Evolutionary conservation across 2,113 vertebrate genomes (phyloP).

Genomic region (Struthidea cinerea): DNA sequence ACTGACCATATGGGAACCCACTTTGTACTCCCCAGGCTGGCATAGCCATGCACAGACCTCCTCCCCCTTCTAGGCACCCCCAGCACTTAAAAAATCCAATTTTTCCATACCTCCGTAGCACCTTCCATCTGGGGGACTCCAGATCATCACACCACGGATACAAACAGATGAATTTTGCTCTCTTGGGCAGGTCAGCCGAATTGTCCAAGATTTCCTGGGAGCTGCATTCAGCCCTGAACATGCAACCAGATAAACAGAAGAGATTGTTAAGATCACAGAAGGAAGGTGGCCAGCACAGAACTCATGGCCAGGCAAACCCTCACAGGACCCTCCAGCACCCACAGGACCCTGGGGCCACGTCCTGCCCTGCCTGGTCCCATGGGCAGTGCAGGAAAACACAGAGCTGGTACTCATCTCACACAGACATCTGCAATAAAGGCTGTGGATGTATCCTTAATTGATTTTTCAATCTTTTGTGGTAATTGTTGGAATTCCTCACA

Average conservation of each 20-base stretch:
- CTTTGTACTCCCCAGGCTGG: background rate
- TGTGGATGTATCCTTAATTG: background rate
- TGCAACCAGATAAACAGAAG: background rate
- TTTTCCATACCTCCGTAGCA: background rate
- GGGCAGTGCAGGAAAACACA: too few species aligned
- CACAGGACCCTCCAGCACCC: background rate
- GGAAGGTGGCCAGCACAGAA: background rate
- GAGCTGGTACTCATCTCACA: background rate
- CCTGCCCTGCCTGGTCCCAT: background rate
- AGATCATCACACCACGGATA: background rate
- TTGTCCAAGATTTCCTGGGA: background rate
- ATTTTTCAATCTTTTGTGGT: background rate
- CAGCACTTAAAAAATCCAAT: background rate
- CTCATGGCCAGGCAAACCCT: background rate
- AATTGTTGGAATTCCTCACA: background rate
- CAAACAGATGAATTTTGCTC: background rate
- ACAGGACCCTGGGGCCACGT: rapidly evolving
- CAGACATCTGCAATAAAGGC: background rate
- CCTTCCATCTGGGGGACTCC: background rate
- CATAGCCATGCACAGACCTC: slow-evolving; percentile 1
- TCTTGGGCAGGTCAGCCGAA: background rate
- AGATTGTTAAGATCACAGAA: background rate
- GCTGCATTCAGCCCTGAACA: background rate
- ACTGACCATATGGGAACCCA: slow-evolving; percentile 33
- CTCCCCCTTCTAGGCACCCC: background rate